Percentiles rank a stretch among this genome's conserved stretches.
Evolutionary conservation across 35 echinoderm and acorn worm species (phyloP).

Genomic region (Apostichopus californicus): DNA sequence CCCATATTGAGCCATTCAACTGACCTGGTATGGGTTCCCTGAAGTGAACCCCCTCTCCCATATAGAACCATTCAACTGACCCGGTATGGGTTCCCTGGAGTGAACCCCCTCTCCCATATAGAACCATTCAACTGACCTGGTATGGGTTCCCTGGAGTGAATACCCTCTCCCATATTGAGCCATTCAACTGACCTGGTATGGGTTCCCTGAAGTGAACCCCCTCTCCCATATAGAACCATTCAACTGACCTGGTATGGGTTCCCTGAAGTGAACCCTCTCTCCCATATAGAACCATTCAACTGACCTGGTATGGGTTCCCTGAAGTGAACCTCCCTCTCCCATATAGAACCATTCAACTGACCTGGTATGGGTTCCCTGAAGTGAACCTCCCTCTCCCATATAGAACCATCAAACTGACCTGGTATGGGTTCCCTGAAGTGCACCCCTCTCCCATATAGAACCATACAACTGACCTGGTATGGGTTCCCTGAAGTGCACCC

Average conservation of each 20-base stretch:
- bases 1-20: background rate
- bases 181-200: slow-evolving; percentile 74
- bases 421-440: too few relatives aligned
- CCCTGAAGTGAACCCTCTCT: slow-evolving; percentile 99
- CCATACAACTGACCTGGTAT: too few relatives aligned
- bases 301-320: slow-evolving; percentile 96
- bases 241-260: slow-evolving; percentile 89
- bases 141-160: slow-evolving; percentile 98
- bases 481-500: too few relatives aligned
- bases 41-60: slow-evolving; percentile 79
- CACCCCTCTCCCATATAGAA: too few relatives aligned
- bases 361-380: slow-evolving; percentile 98
- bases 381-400: slow-evolving; percentile 31
- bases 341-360: slow-evolving; percentile 8
- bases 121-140: slow-evolving; percentile 62
- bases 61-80: slow-evolving; percentile 32
- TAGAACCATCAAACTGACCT: too few relatives aligned
- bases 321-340: slow-evolving; percentile 50
- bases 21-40: slow-evolving; percentile 96
- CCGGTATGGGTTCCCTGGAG: slow-evolving; percentile 95
- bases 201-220: slow-evolving; percentile 83
- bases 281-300: background rate
- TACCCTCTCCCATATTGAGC: too few relatives aligned
- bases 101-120: background rate
- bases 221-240: too few relatives aligned